phyloP scores from a whole-genome alignment of 2,113 vertebrate species.

The Ciconia stormi region DNA sequence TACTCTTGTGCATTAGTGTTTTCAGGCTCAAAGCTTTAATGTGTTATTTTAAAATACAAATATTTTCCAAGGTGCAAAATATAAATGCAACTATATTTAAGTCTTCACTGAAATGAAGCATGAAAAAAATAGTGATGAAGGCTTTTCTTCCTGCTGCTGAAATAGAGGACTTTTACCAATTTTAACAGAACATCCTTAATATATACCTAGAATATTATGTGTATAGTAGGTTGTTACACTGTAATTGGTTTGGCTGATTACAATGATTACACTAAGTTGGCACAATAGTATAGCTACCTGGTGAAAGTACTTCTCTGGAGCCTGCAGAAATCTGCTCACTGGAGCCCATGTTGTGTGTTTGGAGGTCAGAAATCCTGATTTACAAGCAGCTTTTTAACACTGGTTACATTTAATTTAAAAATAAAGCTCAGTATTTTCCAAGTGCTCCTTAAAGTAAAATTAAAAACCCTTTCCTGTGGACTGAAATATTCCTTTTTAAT shows the following conservation, averaged over 20 bases:
- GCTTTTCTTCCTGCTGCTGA: neutral
- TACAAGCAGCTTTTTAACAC: neutral
- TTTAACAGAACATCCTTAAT: constrained; percentile 30
- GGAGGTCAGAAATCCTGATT: neutral
- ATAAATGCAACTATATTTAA: constrained; percentile 18
- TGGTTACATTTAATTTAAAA: neutral
- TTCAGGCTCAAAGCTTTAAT: constrained; percentile 54
- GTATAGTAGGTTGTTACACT: neutral
- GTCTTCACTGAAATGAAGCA: neutral
- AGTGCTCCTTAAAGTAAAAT: neutral
- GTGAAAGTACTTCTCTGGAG: neutral
- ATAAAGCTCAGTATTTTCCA: neutral
- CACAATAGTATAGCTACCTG: neutral
- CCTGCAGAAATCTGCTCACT: neutral
- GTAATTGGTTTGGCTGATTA: constrained; percentile 26
- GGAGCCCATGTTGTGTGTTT: neutral
- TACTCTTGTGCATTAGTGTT: constrained; percentile 61
- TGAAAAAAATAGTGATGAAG: neutral
- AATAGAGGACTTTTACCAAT: constrained; percentile 6
- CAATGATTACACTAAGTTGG: constrained; percentile 26
- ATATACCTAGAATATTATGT: neutral
- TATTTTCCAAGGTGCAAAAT: constrained; percentile 47
- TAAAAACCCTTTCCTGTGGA: neutral
- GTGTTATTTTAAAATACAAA: constrained; percentile 28
- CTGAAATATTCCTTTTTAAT: neutral